Conservation (phyloP, 2,113 vertebrate species). For the human (Homo sapiens) region GRCh38 chr9:89808001-89808500, state of each 20-base stretch:
- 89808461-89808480: background rate
- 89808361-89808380: background rate
- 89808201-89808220: background rate
- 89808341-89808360: background rate
- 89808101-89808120: background rate
- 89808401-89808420: background rate
- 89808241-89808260: background rate
- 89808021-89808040: background rate
- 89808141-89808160: background rate
- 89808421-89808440: background rate
- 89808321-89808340: background rate
- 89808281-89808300: conserved; percentile 25
- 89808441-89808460: background rate
- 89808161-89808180: background rate
- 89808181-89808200: accelerated
- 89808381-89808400: background rate
- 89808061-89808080: accelerated
- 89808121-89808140: background rate
- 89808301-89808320: conserved; percentile 26
- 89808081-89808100: background rate
- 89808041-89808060: background rate
- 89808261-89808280: conserved; percentile 50
- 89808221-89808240: background rate
- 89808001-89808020: background rate
- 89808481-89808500: background rate